Evolutionary conservation across 1,140 invertebrate species (phyloP), one percentile per base, ranked within the genome.

Genomic region (Leptinotarsa texana): DNA sequence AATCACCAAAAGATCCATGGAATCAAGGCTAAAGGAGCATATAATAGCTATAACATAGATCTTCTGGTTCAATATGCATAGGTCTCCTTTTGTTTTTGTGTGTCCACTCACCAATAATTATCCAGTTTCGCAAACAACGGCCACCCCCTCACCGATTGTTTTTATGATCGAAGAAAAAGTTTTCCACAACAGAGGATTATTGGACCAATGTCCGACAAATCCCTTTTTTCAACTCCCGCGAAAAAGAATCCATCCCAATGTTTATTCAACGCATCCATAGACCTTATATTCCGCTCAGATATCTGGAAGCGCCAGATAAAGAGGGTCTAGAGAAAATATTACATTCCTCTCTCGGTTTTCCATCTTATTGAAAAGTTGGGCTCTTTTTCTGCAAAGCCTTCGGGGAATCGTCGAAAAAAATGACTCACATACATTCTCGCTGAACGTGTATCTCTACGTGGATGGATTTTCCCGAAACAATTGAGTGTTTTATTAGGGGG

Each of bases 331-430:
- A 57, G 33, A 57, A 57, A 57, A 57, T 57, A 57, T 13, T 57
- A n/a, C 17, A 18, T 57, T 57, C 8, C 33, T 42, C 51, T 57
- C 17, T 57, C 51, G 51, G 51, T 57, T 57, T 57, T 57, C 51
- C 51, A 57, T 57, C 51, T 57, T 57, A 57, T 57, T 57, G 51
- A 57, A 57, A 57, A 57, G 51, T 57, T 57, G 51, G 51, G 17
- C 51, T 57, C 51, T 57, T n/a, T 57, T 57, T 57, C 51, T 57
- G 51, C 51, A 57, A 18, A 18, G 15, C 4, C 51, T 57, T 17
- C n/a, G 51, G 51, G 51, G 51, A 57, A 57, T 57, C 13, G 51
- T 15, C 51, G 51, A 17, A 57, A 57, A 57, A 57, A 57, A 57
- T 57, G 51, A 57, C 51, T 57, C 51, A 18, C 51, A 57, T 57